Evolutionary conservation across 2,888 invertebrate species (phyloP).

Genomic region (Lepas anatifera): DNA sequence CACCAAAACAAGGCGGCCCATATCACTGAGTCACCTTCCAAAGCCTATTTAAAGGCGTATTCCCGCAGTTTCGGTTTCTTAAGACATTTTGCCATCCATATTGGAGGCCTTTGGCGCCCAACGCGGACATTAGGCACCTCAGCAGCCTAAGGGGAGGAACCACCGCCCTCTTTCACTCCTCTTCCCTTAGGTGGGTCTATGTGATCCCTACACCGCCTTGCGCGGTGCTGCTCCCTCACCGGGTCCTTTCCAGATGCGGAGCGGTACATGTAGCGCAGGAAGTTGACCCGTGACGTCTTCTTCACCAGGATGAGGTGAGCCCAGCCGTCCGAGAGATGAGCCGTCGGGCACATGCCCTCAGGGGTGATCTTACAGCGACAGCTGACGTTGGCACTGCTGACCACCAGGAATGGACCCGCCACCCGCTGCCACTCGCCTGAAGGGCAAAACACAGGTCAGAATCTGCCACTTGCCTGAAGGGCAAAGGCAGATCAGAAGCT

Average conservation of each 20-base stretch:
- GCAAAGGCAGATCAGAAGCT: not conserved
- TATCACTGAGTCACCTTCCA: too few relatives aligned
- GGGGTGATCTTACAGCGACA: conserved; percentile 62
- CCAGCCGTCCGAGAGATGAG: conserved; percentile 67
- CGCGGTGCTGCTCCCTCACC: too few relatives aligned
- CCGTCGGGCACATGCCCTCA: conserved; percentile 60
- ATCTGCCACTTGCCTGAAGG: not conserved
- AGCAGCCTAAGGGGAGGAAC: too few relatives aligned
- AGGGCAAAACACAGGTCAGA: not conserved
- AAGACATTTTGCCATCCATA: too few relatives aligned
- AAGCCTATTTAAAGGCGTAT: too few relatives aligned
- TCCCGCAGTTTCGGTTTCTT: too few relatives aligned
- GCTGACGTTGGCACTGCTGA: conserved; percentile 61
- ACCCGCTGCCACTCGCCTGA: not conserved
- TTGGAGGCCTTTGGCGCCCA: too few relatives aligned
- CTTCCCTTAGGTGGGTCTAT: too few relatives aligned
- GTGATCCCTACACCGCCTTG: too few relatives aligned
- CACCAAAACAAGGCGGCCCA: too few relatives aligned
- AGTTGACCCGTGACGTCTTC: conserved; percentile 57
- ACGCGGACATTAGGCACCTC: too few relatives aligned
- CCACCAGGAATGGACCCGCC: conserved; percentile 37
- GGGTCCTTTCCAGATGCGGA: not conserved
- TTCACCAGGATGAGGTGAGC: conserved; percentile 60
- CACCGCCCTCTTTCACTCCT: too few relatives aligned
- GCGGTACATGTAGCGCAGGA: conserved; percentile 47